phyloP scores from a whole-genome alignment of 2,888 invertebrate genomes.

The Heliconius aoede region DNA sequence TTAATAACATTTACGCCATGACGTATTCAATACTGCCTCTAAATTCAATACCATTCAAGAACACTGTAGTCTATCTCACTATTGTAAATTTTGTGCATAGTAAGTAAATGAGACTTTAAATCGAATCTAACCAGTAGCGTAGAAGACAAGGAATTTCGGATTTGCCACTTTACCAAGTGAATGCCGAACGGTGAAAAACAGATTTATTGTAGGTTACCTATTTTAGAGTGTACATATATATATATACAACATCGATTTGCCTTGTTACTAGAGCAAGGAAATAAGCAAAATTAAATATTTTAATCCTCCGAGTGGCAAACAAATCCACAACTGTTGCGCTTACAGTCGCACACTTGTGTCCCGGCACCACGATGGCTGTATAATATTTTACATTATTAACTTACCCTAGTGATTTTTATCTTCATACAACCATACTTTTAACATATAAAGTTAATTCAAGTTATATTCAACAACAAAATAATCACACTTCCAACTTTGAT shows the following conservation, averaged over 20 bases:
- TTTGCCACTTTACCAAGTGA: constrained; percentile 21
- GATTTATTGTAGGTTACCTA: not conserved
- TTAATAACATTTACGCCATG: not conserved
- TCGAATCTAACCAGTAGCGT: constrained; percentile 3
- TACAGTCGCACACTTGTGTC: no score
- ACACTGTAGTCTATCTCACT: constrained; percentile 1
- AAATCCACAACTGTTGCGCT: no score
- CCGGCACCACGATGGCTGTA: no score
- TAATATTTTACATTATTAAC: not conserved
- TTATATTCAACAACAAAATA: not conserved
- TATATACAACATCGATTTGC: not conserved
- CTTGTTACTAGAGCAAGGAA: no score
- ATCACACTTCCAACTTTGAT: constrained; percentile 6
- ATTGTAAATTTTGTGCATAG: constrained; percentile 16
- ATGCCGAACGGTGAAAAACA: not conserved
- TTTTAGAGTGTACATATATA: not conserved
- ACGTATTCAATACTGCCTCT: not conserved
- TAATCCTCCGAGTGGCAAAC: no score
- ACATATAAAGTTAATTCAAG: not conserved
- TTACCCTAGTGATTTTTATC: not conserved
- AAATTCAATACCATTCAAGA: constrained; percentile 14
- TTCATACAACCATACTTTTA: not conserved
- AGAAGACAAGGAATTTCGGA: constrained; percentile 23
- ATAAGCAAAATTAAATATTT: no score
- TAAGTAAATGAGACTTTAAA: constrained; percentile 25